Conservation (phyloP, 2,113 vertebrate species). For the Mus spicilegus region DNA sequence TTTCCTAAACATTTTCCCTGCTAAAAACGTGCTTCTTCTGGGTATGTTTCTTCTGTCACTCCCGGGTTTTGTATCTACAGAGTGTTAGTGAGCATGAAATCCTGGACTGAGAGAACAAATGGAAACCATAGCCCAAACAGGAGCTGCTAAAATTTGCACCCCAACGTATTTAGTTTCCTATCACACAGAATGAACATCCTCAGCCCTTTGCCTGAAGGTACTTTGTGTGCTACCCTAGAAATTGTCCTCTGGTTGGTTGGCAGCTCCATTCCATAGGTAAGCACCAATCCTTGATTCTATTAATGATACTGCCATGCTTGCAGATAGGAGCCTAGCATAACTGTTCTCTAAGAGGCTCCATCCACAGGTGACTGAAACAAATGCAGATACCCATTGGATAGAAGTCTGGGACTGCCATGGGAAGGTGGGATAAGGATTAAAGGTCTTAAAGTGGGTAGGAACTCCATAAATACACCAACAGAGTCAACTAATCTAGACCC, state of each 20-base stretch:
- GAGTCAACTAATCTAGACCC: too few relatives aligned
- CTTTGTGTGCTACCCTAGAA: neutral
- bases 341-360: too few relatives aligned
- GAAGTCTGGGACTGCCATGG: too few relatives aligned
- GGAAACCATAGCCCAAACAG: neutral
- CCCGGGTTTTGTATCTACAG: fast-evolving
- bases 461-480: too few relatives aligned
- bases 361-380: too few relatives aligned
- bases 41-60: neutral
- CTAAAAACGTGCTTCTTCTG: neutral
- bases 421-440: too few relatives aligned
- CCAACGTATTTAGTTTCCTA: fast-evolving
- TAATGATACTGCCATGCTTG: too few relatives aligned
- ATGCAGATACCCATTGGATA: too few relatives aligned
- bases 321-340: too few relatives aligned
- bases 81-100: neutral
- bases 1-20: neutral
- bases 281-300: too few relatives aligned
- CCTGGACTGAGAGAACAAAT: neutral
- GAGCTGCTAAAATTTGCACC: neutral
- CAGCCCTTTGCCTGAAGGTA: neutral
- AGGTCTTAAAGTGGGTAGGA: too few relatives aligned
- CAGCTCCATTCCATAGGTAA: neutral
- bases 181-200: neutral
- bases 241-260: neutral